phyloP scores from a whole-genome alignment of 2,797 vertebrate genomes.

The Peromyscus eremicus region DNA sequence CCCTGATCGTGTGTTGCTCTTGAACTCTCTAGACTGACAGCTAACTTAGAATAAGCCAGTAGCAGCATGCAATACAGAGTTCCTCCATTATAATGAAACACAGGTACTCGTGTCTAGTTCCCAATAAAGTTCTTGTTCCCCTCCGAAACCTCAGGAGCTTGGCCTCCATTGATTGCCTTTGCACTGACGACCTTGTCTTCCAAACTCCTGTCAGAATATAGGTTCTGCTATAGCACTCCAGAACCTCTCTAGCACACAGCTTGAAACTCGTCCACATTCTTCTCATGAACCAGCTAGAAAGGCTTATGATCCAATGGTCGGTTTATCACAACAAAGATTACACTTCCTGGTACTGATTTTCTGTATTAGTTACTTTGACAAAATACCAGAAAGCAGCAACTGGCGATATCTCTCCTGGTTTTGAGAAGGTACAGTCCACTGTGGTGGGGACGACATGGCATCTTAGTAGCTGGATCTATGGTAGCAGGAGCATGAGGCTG shows the following conservation, averaged over 20 bases:
- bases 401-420: not conserved
- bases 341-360: not conserved
- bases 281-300: not conserved
- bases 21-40: not conserved
- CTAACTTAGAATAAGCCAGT: not conserved
- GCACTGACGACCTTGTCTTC: not conserved
- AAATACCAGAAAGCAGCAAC: not conserved
- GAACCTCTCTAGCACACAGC: not conserved
- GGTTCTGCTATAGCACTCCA: not conserved
- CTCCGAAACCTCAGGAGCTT: not conserved
- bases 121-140: not conserved
- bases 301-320: not conserved
- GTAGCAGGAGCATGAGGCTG: not conserved
- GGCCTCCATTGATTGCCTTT: not conserved
- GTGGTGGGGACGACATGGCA: not conserved
- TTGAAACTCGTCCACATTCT: not conserved
- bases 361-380: not conserved
- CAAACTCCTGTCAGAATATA: not conserved
- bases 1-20: not conserved
- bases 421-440: not conserved
- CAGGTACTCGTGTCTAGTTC: not conserved
- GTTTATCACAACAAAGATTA: not conserved
- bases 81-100: not conserved
- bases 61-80: not conserved
- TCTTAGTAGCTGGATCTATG: not conserved